Evolutionary conservation across 2,113 vertebrate genomes (phyloP).

Genomic region (Bubo scandiacus): DNA sequence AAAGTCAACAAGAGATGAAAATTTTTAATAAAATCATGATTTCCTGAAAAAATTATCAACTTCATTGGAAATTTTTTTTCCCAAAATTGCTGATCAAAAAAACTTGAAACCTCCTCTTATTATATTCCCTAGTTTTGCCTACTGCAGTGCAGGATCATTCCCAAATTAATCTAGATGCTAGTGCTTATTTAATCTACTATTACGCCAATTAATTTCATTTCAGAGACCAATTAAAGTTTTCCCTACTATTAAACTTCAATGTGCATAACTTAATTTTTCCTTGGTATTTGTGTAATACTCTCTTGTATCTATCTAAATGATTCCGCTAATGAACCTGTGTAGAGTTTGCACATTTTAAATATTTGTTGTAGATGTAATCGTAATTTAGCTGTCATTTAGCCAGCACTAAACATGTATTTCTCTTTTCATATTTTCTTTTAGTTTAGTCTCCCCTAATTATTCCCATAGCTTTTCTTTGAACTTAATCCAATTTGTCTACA

Average conservation of each 20-base stretch:
- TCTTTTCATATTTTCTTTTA: neutral
- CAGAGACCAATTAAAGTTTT: neutral
- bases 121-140: neutral
- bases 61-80: neutral
- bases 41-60: neutral
- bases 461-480: constrained; percentile 29
- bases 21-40: neutral
- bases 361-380: neutral
- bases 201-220: neutral
- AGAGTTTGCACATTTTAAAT: neutral
- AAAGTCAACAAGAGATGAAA: neutral
- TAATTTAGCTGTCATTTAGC: neutral
- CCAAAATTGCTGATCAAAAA: neutral
- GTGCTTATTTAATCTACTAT: neutral
- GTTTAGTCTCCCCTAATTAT: neutral
- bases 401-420: neutral
- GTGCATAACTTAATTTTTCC: neutral
- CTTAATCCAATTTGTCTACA: constrained; percentile 1
- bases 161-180: neutral
- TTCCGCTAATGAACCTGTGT: neutral
- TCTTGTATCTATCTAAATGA: neutral
- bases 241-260: neutral
- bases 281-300: neutral
- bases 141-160: neutral
- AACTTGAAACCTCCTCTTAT: neutral